Evolutionary conservation across 2,888 invertebrate genomes (phyloP), one percentile per base, ranked within the genome.

Genomic region (Spodoptera exigua): DNA sequence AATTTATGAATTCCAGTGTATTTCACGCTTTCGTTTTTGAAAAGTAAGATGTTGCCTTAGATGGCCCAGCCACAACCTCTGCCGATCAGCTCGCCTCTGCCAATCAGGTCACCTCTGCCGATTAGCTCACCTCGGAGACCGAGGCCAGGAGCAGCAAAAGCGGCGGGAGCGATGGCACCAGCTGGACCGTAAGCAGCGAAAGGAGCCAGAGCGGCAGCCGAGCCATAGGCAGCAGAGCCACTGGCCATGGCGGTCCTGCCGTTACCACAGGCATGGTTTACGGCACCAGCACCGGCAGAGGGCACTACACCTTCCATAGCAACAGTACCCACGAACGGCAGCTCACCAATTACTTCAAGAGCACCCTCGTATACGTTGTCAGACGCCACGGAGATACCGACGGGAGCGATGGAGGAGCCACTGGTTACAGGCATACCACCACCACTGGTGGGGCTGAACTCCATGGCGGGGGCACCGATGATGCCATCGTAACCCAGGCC

Each of bases 241-340:
- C 71, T 73, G 62, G 57, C 54, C 51, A 81, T 81, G 40, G 78
- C 78, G 11, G 74, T 51, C 3, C 65, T 64, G 10, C 81, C 83
- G 41, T 74, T 71, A 21, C 88, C 89, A 40, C 88, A 87, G 3
- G 85, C 81, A 53, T 89, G 84, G 0, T 79, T 67, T 10, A 88
- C 79, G 0, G 70, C 66, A 9, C 86, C 85, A 45, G 78, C 61
- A 9, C 89, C 89, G 27, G 65, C 77, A 35, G 84, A 83, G 2
- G 86, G 87, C 13, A 89, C 52, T n/a, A 65, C 70, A 0, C 86
- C 87, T 34, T 84, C 82, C 32, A 89, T 57, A 12, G 65, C 83
- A 0, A 85, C 88, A 14, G 88, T 77, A 11, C 86, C 83, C 7
- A 86, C 51, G 74, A 89, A 86, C 1, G 86, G 89, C 27, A 89